Evolutionary conservation across 2,113 vertebrate genomes (phyloP), one percentile per base, ranked within the genome.

Genomic region (Oostethus manadensis): DNA sequence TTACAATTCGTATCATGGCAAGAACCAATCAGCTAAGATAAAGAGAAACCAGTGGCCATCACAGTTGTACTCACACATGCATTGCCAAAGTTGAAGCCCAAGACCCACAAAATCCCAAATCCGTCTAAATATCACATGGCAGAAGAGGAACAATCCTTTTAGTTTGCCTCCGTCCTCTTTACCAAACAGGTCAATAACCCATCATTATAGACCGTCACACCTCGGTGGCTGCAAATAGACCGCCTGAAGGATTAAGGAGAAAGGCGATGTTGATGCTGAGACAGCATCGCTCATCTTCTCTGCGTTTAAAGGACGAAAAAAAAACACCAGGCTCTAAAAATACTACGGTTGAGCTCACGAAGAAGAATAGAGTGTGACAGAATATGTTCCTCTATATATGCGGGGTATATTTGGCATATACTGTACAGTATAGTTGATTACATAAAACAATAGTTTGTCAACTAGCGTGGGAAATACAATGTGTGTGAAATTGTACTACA

Each of bases 151-250:
- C 76, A 80, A 70, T 82, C 75, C 66, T 83, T 73, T 71, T 73
- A 71, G 54, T 80, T 86, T 74, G 68, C 75, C 75, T 76, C 83
- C 83, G 83, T 87, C 84, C 87, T 84, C 70, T 26, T 85, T 82
- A 81, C 82, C 89, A 90, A 90, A 86, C 87, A 89, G 92, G 92
- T 94, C 94, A 94, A 94, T 93, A 92, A 93, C 89, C 89, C 89
- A 92, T 94, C 91, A 93, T 93, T 93, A 91, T 86, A 91, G 88
- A 74, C 84, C 87, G 90, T 93, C 92, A 94, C 91, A 92, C 89
- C 87, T 85, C 84, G 77, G 88, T 92, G 90, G 73, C 86, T 90
- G 66, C 81, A 92, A 93, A 94, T 93, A 88, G 91, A 93, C 88
- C 90, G 92, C 91, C 92, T 82, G 87, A 85, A 91, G 92, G 87